Conservation (phyloP, 2,113 vertebrate species). For the Thamnaconus septentrionalis region DNA sequence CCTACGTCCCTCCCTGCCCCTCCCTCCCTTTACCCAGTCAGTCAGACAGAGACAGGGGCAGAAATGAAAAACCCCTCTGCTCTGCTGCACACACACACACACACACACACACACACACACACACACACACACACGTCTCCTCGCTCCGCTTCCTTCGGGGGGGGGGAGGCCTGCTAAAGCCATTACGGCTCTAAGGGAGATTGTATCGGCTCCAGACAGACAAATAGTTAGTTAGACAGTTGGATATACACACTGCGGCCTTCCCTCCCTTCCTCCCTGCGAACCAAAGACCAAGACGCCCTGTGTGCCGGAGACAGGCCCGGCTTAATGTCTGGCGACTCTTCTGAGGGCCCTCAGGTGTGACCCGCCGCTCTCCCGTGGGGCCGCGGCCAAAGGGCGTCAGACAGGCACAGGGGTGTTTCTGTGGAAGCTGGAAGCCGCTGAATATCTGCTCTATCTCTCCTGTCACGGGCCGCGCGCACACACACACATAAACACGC, state of each 20-base stretch:
- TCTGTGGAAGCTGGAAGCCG: constrained; percentile 41
- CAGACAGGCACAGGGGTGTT: constrained; percentile 64
- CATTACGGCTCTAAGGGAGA: constrained; percentile 64
- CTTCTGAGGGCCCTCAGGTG: constrained; percentile 72
- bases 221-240: constrained; percentile 58
- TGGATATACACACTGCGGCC: constrained; percentile 50
- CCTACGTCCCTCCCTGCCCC: neutral
- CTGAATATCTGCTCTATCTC: constrained; percentile 68
- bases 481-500: too few relatives aligned
- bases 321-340: constrained; percentile 64
- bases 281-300: constrained; percentile 39
- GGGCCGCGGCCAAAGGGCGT: constrained; percentile 35
- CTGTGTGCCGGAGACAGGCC: constrained; percentile 48
- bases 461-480: constrained; percentile 37
- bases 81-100: constrained; percentile 7
- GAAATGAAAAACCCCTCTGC: too few relatives aligned
- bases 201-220: constrained; percentile 63
- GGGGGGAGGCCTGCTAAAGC: constrained; percentile 59
- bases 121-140: constrained; percentile 54
- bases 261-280: neutral
- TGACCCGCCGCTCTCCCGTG: constrained; percentile 61
- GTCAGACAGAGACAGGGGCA: too few relatives aligned
- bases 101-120: constrained; percentile 6
- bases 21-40: neutral
- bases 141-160: constrained; percentile 51